Percentiles rank a stretch among this genome's conserved stretches.
Conservation (phyloP, 2,888 invertebrate species). For the Clitarchus hookeri region DNA sequence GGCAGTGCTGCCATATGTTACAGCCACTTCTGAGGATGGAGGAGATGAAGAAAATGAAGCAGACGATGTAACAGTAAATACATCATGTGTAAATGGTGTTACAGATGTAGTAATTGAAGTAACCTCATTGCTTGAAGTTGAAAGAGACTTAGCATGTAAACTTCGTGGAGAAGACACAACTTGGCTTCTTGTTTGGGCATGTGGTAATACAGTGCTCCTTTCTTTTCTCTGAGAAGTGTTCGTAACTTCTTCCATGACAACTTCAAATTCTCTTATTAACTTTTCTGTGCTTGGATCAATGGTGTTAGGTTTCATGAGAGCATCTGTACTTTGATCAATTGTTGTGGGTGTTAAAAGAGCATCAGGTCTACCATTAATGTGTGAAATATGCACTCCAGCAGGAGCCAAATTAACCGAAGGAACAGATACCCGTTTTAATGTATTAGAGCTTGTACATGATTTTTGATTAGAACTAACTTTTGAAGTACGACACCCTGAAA, state of each 20-base stretch:
- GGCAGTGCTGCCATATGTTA: constrained; percentile 40
- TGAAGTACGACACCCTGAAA: constrained; percentile 55
- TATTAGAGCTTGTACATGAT: neutral
- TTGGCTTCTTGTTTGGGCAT: constrained; percentile 50
- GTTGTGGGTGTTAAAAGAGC: constrained; percentile 53
- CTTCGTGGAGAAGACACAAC: constrained; percentile 49
- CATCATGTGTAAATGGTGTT: constrained; percentile 33
- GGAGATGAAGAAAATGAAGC: constrained; percentile 15
- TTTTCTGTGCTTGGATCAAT: constrained; percentile 77
- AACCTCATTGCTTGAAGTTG: constrained; percentile 39
- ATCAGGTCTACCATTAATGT: constrained; percentile 46
- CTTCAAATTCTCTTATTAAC: constrained; percentile 78
- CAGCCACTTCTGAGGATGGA: neutral
- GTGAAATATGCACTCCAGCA: constrained; percentile 51
- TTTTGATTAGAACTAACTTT: neutral
- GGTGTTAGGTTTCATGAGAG: constrained; percentile 53
- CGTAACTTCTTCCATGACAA: constrained; percentile 75
- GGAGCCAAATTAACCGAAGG: constrained; percentile 31
- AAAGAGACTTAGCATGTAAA: constrained; percentile 47
- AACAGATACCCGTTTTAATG: constrained; percentile 52
- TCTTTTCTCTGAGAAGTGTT: constrained; percentile 61
- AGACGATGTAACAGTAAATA: constrained; percentile 46
- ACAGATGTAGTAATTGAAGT: constrained; percentile 34
- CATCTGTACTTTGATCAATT: constrained; percentile 70
- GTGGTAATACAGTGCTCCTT: constrained; percentile 63